Conservation (phyloP, 2,888 invertebrate genomes). For the Drepana falcataria region DNA sequence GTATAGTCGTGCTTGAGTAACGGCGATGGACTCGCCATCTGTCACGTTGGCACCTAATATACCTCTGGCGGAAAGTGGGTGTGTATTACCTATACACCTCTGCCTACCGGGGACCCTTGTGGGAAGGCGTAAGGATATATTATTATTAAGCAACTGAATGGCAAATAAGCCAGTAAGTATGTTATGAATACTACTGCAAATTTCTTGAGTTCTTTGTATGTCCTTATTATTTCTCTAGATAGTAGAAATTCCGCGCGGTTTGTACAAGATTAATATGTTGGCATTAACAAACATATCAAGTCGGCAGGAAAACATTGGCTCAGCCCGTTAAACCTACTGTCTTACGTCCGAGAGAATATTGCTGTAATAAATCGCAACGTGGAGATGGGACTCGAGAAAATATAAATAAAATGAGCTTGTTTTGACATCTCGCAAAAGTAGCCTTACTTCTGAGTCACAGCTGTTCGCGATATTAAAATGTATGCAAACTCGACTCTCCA, state of each 20-base stretch:
- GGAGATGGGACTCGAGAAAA: conserved; percentile 42
- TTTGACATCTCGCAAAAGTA: conserved; percentile 49
- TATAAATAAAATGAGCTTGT: conserved; percentile 54
- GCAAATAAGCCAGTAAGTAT: too few species aligned
- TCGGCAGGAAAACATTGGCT: conserved; percentile 33
- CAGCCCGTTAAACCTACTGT: conserved; percentile 37
- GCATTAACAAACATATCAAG: conserved; percentile 22
- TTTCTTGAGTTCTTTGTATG: neutral
- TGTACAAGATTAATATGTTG: conserved; percentile 14
- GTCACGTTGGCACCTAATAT: too few species aligned
- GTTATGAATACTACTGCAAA: too few species aligned
- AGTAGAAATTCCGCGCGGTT: neutral
- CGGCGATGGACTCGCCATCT: too few species aligned
- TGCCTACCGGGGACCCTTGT: too few species aligned
- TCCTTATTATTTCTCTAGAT: neutral
- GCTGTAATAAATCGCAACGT: conserved; percentile 51
- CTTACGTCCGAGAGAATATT: conserved; percentile 44
- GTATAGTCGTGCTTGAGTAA: too few species aligned
- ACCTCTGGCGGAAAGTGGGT: too few species aligned
- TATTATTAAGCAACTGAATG: too few species aligned
- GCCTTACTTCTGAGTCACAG: conserved; percentile 41
- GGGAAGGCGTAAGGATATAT: too few species aligned
- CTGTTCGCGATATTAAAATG: conserved; percentile 65
- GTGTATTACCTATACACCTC: too few species aligned
- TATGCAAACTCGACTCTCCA: conserved; percentile 60